A percentile compares a stretch with the other conserved stretches of the same genome.
phyloP scores from a whole-genome alignment of 2,113 vertebrate genomes.

The Plecotus auritus region DNA sequence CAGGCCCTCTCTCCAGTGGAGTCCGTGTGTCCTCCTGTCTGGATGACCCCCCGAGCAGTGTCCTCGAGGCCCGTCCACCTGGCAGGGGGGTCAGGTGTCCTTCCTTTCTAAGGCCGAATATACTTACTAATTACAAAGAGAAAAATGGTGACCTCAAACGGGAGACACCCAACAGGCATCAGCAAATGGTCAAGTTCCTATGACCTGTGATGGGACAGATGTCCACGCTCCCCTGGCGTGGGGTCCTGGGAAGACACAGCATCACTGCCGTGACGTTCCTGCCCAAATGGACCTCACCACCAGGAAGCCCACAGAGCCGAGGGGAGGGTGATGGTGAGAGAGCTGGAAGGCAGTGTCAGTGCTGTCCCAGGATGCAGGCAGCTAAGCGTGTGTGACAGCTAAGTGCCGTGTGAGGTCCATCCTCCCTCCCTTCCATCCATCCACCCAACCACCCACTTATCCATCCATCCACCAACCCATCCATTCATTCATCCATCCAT shows the following conservation, averaged over 20 bases:
- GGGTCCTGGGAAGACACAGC: neutral
- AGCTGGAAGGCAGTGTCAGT: neutral
- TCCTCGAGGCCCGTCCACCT: neutral
- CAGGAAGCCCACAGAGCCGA: neutral
- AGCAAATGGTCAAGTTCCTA: neutral
- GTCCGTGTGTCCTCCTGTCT: neutral
- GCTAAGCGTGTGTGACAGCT: fast-evolving
- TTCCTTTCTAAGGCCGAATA: neutral
- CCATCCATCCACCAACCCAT: neutral
- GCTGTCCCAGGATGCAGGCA: neutral
- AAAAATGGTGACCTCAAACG: neutral
- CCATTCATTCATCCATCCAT: fast-evolving
- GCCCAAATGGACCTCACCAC: fast-evolving
- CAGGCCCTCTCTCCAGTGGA: fast-evolving
- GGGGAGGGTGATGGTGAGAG: fast-evolving
- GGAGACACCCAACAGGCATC: neutral
- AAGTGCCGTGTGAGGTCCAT: fast-evolving
- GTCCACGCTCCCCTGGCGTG: fast-evolving
- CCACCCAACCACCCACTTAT: neutral
- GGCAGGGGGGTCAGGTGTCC: neutral
- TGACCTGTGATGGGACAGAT: fast-evolving
- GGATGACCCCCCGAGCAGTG: fast-evolving
- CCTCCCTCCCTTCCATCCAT: neutral
- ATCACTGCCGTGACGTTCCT: fast-evolving
- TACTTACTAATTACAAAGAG: neutral